These are phyloP conservation scores for Ciona savignyi DNA, from an alignment of 23 tunicate genomes.

Conservation along the genomic window DNA sequence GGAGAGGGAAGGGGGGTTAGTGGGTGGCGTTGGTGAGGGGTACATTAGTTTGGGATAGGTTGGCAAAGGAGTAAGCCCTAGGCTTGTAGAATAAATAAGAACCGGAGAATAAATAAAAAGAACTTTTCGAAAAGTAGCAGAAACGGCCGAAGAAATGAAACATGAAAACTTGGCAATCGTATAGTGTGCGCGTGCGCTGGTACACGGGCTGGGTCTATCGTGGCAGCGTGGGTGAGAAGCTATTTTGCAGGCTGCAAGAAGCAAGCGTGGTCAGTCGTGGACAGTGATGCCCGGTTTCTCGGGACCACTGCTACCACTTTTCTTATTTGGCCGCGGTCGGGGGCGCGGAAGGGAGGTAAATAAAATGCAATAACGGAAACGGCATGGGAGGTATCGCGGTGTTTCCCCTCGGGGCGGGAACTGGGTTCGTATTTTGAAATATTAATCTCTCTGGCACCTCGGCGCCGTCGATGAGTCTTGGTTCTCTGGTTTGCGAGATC, in stretches of 20 bases:
- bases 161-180: neutral
- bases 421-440: neutral
- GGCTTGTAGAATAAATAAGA: neutral
- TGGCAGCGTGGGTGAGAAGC: slow-evolving; percentile 2
- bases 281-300: neutral
- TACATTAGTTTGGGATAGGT: neutral
- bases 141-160: slow-evolving; percentile 1
- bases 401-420: neutral
- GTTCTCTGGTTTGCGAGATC: neutral
- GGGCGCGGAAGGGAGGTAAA: neutral
- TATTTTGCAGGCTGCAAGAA: neutral
- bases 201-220: neutral
- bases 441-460: neutral
- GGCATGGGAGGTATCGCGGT: slow-evolving; percentile 1
- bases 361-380: slow-evolving; percentile 1
- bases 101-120: slow-evolving; percentile 1
- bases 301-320: neutral
- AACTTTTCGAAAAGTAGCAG: neutral
- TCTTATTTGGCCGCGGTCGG: neutral
- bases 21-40: neutral
- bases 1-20: neutral
- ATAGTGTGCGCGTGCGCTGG: neutral
- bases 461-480: neutral
- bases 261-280: neutral
- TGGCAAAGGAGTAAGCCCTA: neutral